Evolutionary conservation across 2,113 vertebrate species (phyloP).

Genomic region (Otis tarda): DNA sequence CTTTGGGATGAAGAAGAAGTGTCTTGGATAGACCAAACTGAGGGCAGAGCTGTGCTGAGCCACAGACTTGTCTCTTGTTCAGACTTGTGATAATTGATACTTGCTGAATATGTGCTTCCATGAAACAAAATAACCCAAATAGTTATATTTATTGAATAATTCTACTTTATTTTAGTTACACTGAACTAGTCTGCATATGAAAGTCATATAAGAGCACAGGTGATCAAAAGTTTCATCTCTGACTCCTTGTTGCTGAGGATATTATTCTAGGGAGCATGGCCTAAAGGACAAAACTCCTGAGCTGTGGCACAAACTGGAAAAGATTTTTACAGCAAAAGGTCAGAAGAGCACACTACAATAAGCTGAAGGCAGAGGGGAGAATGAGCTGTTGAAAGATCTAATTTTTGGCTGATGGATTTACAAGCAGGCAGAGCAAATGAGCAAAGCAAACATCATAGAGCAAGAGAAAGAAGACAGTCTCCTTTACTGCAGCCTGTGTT

Average conservation of each 20-base stretch:
- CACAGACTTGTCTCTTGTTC: neutral
- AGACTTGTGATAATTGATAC: neutral
- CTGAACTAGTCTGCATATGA: neutral
- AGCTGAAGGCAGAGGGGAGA: neutral
- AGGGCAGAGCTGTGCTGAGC: neutral
- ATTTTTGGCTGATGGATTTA: neutral
- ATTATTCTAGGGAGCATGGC: neutral
- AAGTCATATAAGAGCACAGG: neutral
- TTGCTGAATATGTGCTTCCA: neutral
- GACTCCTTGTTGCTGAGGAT: neutral
- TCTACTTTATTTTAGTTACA: neutral
- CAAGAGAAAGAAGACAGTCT: neutral
- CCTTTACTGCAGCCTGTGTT: neutral
- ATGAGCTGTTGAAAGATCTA: neutral
- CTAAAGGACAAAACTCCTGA: neutral
- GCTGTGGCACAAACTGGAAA: neutral
- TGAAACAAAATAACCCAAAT: neutral
- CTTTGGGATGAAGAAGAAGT: neutral
- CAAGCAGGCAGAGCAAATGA: neutral
- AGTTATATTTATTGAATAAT: neutral
- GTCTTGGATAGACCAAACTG: neutral
- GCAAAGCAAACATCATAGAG: neutral
- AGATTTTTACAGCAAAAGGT: neutral
- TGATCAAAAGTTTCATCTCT: neutral
- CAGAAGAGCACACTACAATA: neutral